These are phyloP conservation scores for Drosophila stalkeri DNA, from an alignment of 2,888 invertebrate genomes.

Conservation along the genomic window DNA sequence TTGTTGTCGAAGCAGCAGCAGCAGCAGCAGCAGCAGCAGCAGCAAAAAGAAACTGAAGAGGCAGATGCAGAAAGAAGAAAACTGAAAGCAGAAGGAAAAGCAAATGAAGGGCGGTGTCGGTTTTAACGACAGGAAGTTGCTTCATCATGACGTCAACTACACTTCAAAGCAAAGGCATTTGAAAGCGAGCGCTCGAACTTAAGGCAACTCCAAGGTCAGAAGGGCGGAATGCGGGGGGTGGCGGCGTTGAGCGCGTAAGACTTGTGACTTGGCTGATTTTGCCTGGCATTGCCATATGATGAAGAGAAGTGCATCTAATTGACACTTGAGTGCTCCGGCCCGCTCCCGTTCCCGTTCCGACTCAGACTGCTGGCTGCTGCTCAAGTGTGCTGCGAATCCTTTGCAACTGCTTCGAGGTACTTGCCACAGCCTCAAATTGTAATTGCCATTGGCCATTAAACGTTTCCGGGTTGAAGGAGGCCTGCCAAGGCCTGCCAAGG, in stretches of 20 bases:
- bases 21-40: background rate
- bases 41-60: background rate
- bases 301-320: conserved; percentile 75
- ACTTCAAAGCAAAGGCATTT: conserved; percentile 43
- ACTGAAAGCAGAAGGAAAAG: background rate
- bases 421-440: conserved; percentile 55
- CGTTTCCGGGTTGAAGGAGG: conserved; percentile 40
- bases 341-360: conserved; percentile 30
- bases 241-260: background rate
- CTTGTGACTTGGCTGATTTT: conserved; percentile 43
- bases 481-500: background rate
- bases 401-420: conserved; percentile 37
- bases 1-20: conserved; percentile 24
- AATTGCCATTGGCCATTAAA: conserved; percentile 66
- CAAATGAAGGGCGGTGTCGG: conserved; percentile 28
- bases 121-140: conserved; percentile 63
- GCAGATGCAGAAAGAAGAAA: background rate
- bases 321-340: conserved; percentile 69
- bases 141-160: conserved; percentile 68
- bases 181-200: conserved; percentile 50
- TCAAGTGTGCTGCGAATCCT: conserved; percentile 52
- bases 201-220: conserved; percentile 40
- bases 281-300: conserved; percentile 30
- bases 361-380: conserved; percentile 36
- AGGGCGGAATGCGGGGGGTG: background rate